Evolutionary conservation across 2,888 invertebrate genomes (phyloP).

Genomic region (Cristatella mucedo): DNA sequence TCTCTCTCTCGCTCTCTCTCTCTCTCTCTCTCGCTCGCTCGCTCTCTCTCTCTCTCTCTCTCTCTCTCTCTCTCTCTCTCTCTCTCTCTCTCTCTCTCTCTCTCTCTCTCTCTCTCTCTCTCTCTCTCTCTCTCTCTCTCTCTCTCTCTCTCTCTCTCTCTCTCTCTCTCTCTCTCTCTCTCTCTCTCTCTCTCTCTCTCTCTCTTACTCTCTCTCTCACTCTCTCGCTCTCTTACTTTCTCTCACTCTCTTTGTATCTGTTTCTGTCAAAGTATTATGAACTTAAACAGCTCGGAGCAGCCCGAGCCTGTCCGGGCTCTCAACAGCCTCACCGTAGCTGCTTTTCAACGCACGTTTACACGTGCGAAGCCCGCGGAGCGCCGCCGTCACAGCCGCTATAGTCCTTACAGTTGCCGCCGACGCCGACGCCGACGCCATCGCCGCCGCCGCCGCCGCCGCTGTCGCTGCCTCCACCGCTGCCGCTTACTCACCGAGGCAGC

Average conservation of each 20-base stretch:
- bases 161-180: not conserved
- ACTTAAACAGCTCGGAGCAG: no score
- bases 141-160: constrained; percentile 1
- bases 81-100: not conserved
- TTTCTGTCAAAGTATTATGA: no score
- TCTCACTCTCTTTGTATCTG: not conserved
- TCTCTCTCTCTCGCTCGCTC: not conserved
- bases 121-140: not conserved
- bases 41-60: not conserved
- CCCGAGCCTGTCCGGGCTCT: no score
- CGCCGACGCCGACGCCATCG: no score
- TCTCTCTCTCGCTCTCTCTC: not conserved
- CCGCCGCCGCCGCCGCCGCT: no score
- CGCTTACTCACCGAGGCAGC: no score
- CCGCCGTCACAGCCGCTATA: no score
- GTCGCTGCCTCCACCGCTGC: no score
- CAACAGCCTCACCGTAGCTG: no score
- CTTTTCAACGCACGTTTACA: no score
- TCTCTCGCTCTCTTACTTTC: not conserved
- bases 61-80: not conserved
- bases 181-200: not conserved
- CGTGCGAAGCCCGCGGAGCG: no score
- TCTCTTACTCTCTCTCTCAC: constrained; percentile 2
- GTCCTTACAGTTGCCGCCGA: no score
- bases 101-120: not conserved